These are phyloP conservation scores for Mya arenaria DNA, from an alignment of 1,140 invertebrate genomes.

Conservation along the genomic window DNA sequence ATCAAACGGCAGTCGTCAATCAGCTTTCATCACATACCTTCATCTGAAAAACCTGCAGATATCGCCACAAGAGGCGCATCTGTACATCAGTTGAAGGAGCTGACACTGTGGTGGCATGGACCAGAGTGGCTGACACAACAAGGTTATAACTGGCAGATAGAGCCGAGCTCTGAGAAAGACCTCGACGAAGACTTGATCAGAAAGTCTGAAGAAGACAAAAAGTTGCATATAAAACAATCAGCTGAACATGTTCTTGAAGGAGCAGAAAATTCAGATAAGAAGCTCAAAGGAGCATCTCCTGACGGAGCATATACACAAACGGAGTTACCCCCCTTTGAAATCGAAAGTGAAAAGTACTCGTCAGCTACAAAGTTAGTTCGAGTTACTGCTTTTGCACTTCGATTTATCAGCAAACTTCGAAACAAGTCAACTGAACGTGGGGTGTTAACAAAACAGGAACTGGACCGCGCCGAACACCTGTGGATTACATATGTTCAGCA, in stretches of 20 bases:
- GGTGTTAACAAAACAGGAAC: too few species aligned
- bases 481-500: too few species aligned
- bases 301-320: not conserved
- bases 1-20: not conserved
- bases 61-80: not conserved
- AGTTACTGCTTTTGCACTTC: not conserved
- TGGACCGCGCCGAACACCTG: too few species aligned
- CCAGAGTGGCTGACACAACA: not conserved
- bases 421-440: too few species aligned
- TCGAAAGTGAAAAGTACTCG: not conserved
- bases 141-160: not conserved
- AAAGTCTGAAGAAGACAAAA: too few species aligned
- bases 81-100: not conserved
- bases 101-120: not conserved
- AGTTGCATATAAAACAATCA: too few species aligned
- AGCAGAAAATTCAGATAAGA: not conserved
- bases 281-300: not conserved
- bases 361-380: not conserved
- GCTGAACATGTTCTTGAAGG: not conserved
- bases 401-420: conserved; percentile 5
- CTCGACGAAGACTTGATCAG: too few species aligned
- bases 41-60: conserved; percentile 31
- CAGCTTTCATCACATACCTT: not conserved
- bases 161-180: too few species aligned
- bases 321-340: not conserved